Evolutionary conservation across 2,797 vertebrate species (phyloP), one percentile per base, ranked within the genome.

Genomic region (Scarus forsteni): DNA sequence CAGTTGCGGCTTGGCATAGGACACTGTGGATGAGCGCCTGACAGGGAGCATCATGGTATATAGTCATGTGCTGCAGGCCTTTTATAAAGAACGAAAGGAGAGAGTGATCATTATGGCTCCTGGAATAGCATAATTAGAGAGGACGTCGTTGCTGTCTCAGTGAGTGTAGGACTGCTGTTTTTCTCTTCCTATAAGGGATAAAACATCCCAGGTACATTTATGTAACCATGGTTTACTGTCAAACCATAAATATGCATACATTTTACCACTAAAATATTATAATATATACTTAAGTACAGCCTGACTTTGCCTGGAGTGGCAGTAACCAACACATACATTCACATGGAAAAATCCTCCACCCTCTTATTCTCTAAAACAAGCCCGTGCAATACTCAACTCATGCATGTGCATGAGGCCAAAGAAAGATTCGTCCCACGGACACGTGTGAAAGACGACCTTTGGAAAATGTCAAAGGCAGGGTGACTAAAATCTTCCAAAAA

Each of bases 101-200:
- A 88, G 50, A 86, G 82, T 77, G 80, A 82, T 90, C 73, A 90
- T 94, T 93, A 91, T 71, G 73, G 80, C 77, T 86, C 81, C 79
- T 85, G 80, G 86, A 89, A 93, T 87, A 90, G 85, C 66, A 87
- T 91, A 92, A 92, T 92, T 92, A 92, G 66, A 90, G 87, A 87
- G 76, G 72, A 39, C 78, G 58, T 72, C n/a, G 54, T 60, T 7
- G 11, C 60, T 67, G 71, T 76, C 56, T 75, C 35, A 14, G 35
- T 70, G 56, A 79, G 52, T 65, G 63, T 78, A 49, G 63, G 59
- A 40, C 70, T 66, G 57, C 56, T 72, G 60, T 83, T 83, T 78
- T 80, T 68, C 65, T 73, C 66, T 77, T 75, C 65, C 62, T 62
- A 54, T 8, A 9, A 57, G 63, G 43, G 43, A 83, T 44, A 48